Base-by-base conservation (phyloP, 2,888 invertebrate species). In the Macropis europaea region DNA sequence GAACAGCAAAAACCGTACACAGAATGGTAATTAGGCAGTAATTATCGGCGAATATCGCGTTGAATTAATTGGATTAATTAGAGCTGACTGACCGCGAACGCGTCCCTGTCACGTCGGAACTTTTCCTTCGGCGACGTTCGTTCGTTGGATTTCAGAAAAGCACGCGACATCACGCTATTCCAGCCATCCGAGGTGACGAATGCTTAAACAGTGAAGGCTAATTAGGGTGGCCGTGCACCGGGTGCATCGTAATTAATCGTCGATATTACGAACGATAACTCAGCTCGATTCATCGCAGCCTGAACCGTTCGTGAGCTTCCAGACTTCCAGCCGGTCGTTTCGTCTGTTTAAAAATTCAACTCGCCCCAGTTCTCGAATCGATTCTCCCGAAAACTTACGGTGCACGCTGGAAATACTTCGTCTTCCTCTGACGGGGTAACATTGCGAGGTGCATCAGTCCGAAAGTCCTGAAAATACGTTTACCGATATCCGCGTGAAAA, bases 21-120 rank as follows among this genome's bases (percentile, higher is more conserved):
- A 30, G 57, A 43, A 68, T 67, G 69, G 59, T 84, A 82, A 85
- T 85, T 82, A 82, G 76, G 43, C 53, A 36, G 62, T 78, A 81
- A 83, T 82, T 83, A 78, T 67, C 59, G 53, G 48, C 53, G 60
- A 77, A 75, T 77, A 76, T 67, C 60, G 64, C 68, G 57, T 45
- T 60, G 66, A 34, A 69, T 77, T 82, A 85, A 84, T 84, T 82
- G 83, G 80, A 83, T 83, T 82, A 83, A 84, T 82, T 76, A 80
- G 81, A 72, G 64, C 47, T 59, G 71, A 59, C 30, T 57, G 52
- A 53, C 38, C 45, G 15, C 42, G 53, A 48, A n/a, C n/a, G n/a
- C 34, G 57, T n/a, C 42, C 43, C 63, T 54, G 34, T 43, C 50
- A 6, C 56, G 6, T n/a, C 17, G 19, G 7, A 24, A 26, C 40